Evolutionary conservation across 2,113 vertebrate genomes (phyloP).

Genomic region (Manacus vitellinus): DNA sequence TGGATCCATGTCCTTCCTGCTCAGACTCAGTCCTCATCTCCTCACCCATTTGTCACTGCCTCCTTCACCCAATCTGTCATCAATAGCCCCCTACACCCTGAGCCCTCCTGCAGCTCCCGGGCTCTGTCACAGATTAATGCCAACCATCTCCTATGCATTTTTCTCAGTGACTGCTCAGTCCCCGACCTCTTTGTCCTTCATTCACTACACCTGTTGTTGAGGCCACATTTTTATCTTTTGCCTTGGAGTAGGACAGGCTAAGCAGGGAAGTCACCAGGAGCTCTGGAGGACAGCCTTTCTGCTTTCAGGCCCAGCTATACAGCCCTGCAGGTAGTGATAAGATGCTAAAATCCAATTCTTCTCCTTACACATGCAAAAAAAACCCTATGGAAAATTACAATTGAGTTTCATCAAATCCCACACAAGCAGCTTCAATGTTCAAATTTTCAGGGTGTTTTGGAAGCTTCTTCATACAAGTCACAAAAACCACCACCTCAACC

Average conservation of each 20-base stretch:
- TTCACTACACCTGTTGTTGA: not conserved
- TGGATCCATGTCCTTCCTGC: not conserved
- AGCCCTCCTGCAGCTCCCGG: not conserved
- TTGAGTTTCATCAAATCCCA: not conserved
- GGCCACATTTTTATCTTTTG: not conserved
- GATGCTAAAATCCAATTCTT: not conserved
- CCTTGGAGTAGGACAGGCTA: not conserved
- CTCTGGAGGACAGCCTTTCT: not conserved
- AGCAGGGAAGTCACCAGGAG: not conserved
- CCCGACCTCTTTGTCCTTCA: not conserved
- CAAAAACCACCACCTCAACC: not conserved
- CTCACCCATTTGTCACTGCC: not conserved
- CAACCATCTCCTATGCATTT: not conserved
- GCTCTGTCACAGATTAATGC: not conserved
- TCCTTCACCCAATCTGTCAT: not conserved
- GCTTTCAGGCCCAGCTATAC: not conserved
- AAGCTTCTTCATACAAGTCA: not conserved
- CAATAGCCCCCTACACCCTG: fast-evolving
- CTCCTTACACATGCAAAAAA: not conserved
- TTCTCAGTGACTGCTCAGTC: not conserved
- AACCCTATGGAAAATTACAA: not conserved
- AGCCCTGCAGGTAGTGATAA: not conserved
- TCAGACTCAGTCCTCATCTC: not conserved
- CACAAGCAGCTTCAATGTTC: not conserved
- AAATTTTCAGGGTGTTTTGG: not conserved